Evolutionary conservation across 2,113 vertebrate genomes (phyloP).

Genomic region (Otis tarda): DNA sequence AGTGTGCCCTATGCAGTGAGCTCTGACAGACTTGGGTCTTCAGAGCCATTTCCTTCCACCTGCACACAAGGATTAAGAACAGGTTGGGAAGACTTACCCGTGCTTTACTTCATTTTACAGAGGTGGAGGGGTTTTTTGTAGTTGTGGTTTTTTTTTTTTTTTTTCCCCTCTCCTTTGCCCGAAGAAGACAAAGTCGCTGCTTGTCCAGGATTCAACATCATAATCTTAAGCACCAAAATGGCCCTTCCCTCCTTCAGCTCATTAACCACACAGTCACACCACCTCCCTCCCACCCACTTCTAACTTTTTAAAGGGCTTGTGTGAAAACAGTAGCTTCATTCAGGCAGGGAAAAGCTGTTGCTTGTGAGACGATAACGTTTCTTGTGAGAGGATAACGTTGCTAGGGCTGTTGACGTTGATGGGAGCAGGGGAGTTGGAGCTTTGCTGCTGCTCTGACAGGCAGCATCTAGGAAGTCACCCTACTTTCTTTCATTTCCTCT

Average conservation of each 20-base stretch:
- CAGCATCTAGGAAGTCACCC: not conserved
- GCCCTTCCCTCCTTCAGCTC: not conserved
- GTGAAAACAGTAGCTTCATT: not conserved
- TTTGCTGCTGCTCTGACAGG: not conserved
- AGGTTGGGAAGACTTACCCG: not conserved
- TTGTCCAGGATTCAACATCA: not conserved
- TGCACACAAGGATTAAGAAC: not conserved
- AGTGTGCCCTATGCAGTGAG: not conserved
- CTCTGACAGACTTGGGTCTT: not conserved
- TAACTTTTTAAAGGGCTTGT: not conserved
- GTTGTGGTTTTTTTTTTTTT: not conserved
- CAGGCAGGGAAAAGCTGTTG: not conserved
- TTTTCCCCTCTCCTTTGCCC: not conserved
- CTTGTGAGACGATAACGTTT: too few species aligned
- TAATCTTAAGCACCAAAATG: not conserved
- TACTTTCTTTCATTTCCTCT: not conserved
- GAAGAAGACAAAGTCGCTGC: not conserved
- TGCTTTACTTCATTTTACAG: not conserved
- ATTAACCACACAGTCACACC: not conserved
- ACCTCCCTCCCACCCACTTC: not conserved
- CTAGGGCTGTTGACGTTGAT: not conserved
- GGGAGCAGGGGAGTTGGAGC: not conserved
- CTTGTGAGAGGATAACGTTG: not conserved
- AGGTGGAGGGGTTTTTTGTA: too few species aligned
- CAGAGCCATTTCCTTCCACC: not conserved